Evolutionary conservation across 2,113 vertebrate genomes (phyloP).

Genomic region (Meleagris gallopavo): DNA sequence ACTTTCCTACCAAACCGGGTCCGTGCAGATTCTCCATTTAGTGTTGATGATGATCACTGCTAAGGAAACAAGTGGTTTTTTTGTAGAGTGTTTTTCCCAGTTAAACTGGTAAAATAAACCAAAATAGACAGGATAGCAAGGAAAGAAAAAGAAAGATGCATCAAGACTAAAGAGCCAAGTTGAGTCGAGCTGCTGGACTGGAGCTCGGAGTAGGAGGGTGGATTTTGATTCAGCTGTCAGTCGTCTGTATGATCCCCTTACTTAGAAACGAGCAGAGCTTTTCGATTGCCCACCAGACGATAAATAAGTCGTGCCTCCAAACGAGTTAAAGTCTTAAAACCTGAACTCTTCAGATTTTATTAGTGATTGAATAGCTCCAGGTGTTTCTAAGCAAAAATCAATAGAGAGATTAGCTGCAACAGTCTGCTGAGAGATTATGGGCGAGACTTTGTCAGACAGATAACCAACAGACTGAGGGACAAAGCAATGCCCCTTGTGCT

Average conservation of each 20-base stretch:
- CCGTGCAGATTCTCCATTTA: accelerated
- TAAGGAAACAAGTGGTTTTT: neutral
- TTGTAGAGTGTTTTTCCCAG: neutral
- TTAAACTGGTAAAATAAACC: neutral
- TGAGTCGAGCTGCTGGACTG: neutral
- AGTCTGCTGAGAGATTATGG: neutral
- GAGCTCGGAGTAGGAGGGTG: neutral
- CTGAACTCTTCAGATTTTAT: neutral
- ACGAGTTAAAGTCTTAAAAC: neutral
- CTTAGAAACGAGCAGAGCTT: neutral
- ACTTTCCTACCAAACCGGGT: neutral
- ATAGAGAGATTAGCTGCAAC: constrained; percentile 5
- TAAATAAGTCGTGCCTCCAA: neutral
- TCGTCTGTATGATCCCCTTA: accelerated
- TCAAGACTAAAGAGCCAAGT: accelerated
- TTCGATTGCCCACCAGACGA: neutral
- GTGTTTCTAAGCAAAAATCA: constrained; percentile 45
- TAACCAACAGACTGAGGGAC: neutral
- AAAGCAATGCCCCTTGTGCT: neutral
- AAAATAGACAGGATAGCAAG: neutral
- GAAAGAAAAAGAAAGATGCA: accelerated
- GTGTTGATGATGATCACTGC: neutral
- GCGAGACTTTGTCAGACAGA: accelerated
- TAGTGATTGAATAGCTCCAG: constrained; percentile 9
- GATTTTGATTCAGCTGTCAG: neutral